Evolutionary conservation across 2,113 vertebrate species (phyloP), one percentile per base, ranked within the genome.

Genomic region (Eira barbara): DNA sequence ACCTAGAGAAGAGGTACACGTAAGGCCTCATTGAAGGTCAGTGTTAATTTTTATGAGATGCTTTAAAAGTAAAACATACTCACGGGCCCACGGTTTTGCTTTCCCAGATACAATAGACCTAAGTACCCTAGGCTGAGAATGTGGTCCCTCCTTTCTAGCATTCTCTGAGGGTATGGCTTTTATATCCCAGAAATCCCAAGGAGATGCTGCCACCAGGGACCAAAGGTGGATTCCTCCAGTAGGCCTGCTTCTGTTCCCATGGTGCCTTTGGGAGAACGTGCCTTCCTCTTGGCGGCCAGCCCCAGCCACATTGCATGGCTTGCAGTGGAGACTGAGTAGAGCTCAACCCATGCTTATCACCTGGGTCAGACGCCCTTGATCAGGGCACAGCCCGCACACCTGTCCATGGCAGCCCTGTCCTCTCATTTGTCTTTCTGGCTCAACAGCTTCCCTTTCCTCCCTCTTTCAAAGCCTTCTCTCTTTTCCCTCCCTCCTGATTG

Each of bases 1-100:
- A 1, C 21, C 11, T 15, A 4, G 6, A 9, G 42, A 29, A 14
- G 27, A 23, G n/a, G 69, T 11, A 31, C 29, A 8, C 0, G 0
- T 0, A 34, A 82, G 15, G 69, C 31, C 55, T 74, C 10, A 13
- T 13, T 34, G 47, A 74, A 36, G 27, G 47, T 73, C 55, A 15
- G 0, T 36, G 52, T 14, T 74, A 1, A 20, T 27, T 89, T 65
- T 55, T 57, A 55, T 34, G 17, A 39, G 39, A 25, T 89, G 36
- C 36, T 55, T 52, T 17, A 11, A 73, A 83, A 61, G 27, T 59
- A 59, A 80, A 86, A 59, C 36, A 15, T 55, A 29, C 47, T 84
- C 23, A 36, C 1, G 6, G 2, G 17, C 25, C 18, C 34, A 36
- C 45, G 49, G 25, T 78, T 69, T 61, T 88, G 27, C 36, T 67